A percentile compares a stretch with the other conserved stretches of the same genome.
Evolutionary conservation across 2,113 vertebrate species (phyloP).

Genomic region (Proterorhinus semilunaris): DNA sequence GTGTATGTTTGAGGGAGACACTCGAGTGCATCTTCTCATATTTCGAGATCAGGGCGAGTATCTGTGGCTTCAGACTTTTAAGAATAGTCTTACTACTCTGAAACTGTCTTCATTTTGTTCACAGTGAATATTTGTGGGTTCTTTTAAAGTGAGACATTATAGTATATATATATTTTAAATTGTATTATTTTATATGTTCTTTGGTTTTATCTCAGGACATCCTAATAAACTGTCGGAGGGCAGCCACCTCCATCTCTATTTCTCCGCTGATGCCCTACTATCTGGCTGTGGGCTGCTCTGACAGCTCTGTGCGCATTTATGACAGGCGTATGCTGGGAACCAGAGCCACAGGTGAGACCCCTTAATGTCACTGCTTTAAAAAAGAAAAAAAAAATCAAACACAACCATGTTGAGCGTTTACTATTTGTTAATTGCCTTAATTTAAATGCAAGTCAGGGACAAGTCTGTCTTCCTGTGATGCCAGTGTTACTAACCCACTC

Average conservation of each 20-base stretch:
- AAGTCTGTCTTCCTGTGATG: too few species aligned
- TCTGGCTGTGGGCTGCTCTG: conserved; percentile 95
- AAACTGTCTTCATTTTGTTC: background rate
- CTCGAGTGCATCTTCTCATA: conserved; percentile 27
- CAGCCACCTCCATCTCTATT: conserved; percentile 95
- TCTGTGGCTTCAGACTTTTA: conserved; percentile 30
- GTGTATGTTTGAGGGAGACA: background rate
- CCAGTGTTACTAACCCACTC: too few species aligned
- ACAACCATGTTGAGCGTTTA: too few species aligned
- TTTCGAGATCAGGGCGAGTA: conserved; percentile 37
- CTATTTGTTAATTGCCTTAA: background rate
- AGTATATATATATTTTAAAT: background rate
- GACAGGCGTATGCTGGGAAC: conserved; percentile 96
- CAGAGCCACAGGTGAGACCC: conserved; percentile 85
- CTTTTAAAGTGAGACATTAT: background rate
- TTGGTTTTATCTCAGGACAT: conserved; percentile 83
- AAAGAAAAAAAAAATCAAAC: too few species aligned
- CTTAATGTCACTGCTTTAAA: background rate
- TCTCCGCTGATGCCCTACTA: conserved; percentile 93
- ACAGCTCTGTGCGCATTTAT: conserved; percentile 97
- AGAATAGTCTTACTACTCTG: conserved; percentile 28
- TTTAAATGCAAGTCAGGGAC: too few species aligned
- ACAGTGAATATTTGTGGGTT: background rate
- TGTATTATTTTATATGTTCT: background rate
- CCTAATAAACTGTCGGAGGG: conserved; percentile 95